Conservation (phyloP, 2,888 invertebrate species). For the Torymus texanus region DNA sequence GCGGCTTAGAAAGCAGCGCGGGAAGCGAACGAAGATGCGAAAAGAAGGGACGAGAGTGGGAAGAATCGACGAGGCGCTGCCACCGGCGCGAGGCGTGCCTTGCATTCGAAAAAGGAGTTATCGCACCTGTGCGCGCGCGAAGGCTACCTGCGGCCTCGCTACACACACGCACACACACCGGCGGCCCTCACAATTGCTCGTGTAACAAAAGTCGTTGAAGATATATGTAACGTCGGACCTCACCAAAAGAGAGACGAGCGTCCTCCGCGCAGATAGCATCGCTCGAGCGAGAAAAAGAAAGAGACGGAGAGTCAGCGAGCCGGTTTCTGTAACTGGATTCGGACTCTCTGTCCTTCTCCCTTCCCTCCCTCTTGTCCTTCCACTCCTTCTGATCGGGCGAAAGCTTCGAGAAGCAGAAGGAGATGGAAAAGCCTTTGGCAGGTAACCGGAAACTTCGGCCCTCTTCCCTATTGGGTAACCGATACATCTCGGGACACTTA, state of each 20-base stretch:
- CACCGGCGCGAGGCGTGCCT: conserved; percentile 25
- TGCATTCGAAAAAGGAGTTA: conserved; percentile 54
- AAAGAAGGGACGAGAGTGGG: neutral
- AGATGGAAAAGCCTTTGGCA: conserved; percentile 4
- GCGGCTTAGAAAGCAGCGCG: neutral
- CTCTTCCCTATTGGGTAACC: conserved; percentile 49
- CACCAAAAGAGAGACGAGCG: conserved; percentile 48
- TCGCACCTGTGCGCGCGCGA: conserved; percentile 53
- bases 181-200: conserved; percentile 46
- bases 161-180: neutral
- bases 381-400: neutral
- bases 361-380: neutral
- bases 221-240: conserved; percentile 49
- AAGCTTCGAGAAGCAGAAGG: neutral
- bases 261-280: conserved; percentile 42
- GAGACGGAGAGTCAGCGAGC: conserved; percentile 26
- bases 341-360: conserved; percentile 13
- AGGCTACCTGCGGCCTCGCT: conserved; percentile 38
- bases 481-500: conserved; percentile 42
- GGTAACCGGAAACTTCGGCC: conserved; percentile 48
- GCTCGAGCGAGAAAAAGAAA: conserved; percentile 4
- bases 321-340: conserved; percentile 56
- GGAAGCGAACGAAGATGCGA: neutral
- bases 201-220: conserved; percentile 48
- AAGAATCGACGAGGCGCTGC: no score